Evolutionary conservation across 2,888 invertebrate species (phyloP).

Genomic region (Clitarchus hookeri): DNA sequence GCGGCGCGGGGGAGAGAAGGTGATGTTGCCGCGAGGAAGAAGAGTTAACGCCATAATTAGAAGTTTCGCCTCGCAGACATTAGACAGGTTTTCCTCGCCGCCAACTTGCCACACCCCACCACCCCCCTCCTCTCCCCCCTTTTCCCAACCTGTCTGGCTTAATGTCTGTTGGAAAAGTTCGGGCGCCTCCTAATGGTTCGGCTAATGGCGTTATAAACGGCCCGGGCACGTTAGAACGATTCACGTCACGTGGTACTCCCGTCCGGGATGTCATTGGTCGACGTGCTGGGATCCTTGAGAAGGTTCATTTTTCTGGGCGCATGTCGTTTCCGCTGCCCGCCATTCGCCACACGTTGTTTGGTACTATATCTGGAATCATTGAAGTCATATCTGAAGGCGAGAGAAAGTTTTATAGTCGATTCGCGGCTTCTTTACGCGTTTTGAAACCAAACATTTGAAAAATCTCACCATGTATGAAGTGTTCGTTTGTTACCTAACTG

Average conservation of each 20-base stretch:
- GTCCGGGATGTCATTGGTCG: background rate
- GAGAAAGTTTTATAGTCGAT: no score
- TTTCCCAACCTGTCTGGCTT: background rate
- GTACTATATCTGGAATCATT: no score
- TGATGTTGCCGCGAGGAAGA: background rate
- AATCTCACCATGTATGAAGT: no score
- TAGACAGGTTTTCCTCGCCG: slow-evolving; percentile 4
- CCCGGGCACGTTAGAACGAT: background rate
- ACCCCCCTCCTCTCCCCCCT: background rate
- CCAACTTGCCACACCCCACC: background rate
- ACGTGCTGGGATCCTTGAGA: background rate
- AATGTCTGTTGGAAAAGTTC: slow-evolving; percentile 24
- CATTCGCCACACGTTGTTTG: no score
- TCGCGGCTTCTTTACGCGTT: no score
- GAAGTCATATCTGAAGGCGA: no score
- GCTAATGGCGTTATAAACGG: slow-evolving; percentile 2
- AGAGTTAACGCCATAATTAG: slow-evolving; percentile 2
- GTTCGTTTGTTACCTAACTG: no score
- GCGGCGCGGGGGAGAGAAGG: background rate
- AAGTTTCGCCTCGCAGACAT: slow-evolving; percentile 20
- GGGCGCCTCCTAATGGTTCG: background rate
- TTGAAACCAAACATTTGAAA: no score
- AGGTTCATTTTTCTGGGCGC: background rate
- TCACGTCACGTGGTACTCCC: background rate
- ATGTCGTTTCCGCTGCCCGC: no score